Conservation (phyloP, 1,140 invertebrate species). For the Heliconius eleuchia region DNA sequence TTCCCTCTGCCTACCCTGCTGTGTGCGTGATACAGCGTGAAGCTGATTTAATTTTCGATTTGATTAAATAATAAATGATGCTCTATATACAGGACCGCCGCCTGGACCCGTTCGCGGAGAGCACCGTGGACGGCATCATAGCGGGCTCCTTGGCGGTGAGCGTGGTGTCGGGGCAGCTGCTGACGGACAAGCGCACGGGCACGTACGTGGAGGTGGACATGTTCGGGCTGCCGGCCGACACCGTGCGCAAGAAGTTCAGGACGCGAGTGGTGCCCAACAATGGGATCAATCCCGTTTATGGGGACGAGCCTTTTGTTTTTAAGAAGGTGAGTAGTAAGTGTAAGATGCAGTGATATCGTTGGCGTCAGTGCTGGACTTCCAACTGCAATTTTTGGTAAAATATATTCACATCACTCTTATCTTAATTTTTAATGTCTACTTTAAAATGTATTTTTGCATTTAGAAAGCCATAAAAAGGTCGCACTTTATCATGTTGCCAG, state of each 20-base stretch:
- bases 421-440: too few species aligned
- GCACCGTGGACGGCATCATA: conserved; percentile 99
- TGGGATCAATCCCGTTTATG: conserved; percentile 97
- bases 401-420: too few species aligned
- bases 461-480: too few species aligned
- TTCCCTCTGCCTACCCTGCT: too few species aligned
- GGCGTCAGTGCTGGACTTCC: too few species aligned
- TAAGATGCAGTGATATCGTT: background rate
- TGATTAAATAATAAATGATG: background rate
- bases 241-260: conserved; percentile 97
- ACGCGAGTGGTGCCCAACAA: conserved; percentile 97
- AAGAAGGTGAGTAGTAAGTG: conserved; percentile 89
- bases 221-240: conserved; percentile 99
- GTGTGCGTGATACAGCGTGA: too few species aligned
- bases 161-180: conserved; percentile 94
- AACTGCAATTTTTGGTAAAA: too few species aligned
- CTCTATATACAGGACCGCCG: conserved; percentile 81
- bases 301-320: conserved; percentile 98
- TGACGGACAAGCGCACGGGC: conserved; percentile 97
- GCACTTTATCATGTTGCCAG: too few species aligned
- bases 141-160: conserved; percentile 97
- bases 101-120: conserved; percentile 99
- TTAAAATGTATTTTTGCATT: too few species aligned
- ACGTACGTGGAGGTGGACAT: conserved; percentile 99
- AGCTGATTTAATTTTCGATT: too few species aligned